Evolutionary conservation across 2,797 vertebrate species (phyloP), one percentile per base, ranked within the genome.

Genomic region (Ctenochaetus hawaiiensis): DNA sequence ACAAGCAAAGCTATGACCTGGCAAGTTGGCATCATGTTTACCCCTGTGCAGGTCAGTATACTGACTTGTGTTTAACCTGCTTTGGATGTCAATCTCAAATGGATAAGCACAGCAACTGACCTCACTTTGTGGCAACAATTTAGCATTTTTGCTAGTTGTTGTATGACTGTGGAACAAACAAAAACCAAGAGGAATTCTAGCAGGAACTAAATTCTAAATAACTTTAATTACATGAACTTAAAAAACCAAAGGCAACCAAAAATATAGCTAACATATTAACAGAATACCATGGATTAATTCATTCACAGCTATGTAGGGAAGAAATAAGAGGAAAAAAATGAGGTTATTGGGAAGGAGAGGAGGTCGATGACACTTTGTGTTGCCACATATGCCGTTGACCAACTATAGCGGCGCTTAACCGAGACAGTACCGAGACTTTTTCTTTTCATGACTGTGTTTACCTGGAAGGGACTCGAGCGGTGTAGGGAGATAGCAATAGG

Each of bases 341-440:
- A 11, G 11, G 18, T 49, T 60, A 53, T 2, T 37, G 14, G 37
- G 22, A 70, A 64, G 26, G 30, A 57, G 26, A 67, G 47, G 14
- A 61, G 84, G 86, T 86, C 67, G 73, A 53, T 87, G 49, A 45
- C 47, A 76, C 82, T 48, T 68, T 74, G 49, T 69, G 71, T 34
- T 44, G 8, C 22, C 67, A 81, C 77, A 77, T 51, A 12, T 52
- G 85, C 43, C 14, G 3, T 75, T 87, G 80, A 84, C 45, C 63
- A 20, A 80, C 34, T 20, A 60, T 73, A 57, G 64, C 67, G 62
- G 84, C 52, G 56, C 30, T 84, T 78, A 87, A 63, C n/a, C 69
- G 81, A 77, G 66, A 59, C 80, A 39, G 69, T 39, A 72, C 41
- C 0, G 52, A 0, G 52, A 23, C 20, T 8, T 75, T 67, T 65